These are phyloP conservation scores for Drosophila sucinea DNA, from an alignment of 1,140 invertebrate species.

Conservation along the genomic window DNA sequence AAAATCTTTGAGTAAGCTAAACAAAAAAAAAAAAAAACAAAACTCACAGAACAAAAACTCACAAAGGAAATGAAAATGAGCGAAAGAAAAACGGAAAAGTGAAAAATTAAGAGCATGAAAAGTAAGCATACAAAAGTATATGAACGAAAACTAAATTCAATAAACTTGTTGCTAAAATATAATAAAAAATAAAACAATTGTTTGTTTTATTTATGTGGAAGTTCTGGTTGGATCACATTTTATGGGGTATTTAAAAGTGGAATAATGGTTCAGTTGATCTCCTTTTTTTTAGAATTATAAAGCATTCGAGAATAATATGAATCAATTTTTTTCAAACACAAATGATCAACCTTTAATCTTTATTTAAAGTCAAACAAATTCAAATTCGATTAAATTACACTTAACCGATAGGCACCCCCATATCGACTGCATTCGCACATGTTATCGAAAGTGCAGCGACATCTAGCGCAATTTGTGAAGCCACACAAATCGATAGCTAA, in stretches of 20 bases:
- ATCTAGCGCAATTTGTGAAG: neutral
- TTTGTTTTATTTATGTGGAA: neutral
- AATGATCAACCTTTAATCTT: too few species aligned
- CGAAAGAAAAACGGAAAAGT: constrained; percentile 35
- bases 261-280: too few species aligned
- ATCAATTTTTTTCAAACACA: too few species aligned
- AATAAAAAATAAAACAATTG: constrained; percentile 44
- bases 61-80: constrained; percentile 53
- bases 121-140: constrained; percentile 71
- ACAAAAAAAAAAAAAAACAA: constrained; percentile 33
- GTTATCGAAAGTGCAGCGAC: neutral
- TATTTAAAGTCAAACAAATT: too few species aligned
- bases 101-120: constrained; percentile 51
- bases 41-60: constrained; percentile 72
- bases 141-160: constrained; percentile 76
- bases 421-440: too few species aligned
- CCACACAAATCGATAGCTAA: too few species aligned
- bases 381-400: too few species aligned
- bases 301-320: too few species aligned
- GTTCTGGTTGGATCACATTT: neutral
- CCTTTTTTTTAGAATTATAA: too few species aligned
- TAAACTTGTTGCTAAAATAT: constrained; percentile 81
- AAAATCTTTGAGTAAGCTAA: constrained; percentile 61
- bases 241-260: too few species aligned
- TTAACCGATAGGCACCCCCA: too few species aligned